Conservation (phyloP, 2,888 invertebrate genomes). For the Deilephila porcellus region DNA sequence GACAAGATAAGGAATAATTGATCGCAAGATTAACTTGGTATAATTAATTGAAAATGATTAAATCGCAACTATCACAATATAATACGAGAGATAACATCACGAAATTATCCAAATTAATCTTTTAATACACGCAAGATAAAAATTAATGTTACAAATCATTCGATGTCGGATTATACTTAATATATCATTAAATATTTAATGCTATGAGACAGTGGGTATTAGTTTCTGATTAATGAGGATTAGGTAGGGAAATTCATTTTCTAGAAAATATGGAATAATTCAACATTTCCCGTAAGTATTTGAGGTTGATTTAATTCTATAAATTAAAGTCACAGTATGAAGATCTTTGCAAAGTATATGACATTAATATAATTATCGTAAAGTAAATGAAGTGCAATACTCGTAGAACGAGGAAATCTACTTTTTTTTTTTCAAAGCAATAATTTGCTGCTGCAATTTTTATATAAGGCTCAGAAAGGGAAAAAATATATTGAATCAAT, state of each 20-base stretch:
- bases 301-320: too few species aligned
- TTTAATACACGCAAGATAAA: constrained; percentile 16
- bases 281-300: too few species aligned
- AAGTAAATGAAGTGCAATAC: too few species aligned
- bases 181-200: background rate
- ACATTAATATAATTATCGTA: too few species aligned
- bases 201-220: background rate
- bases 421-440: too few species aligned
- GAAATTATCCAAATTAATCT: constrained; percentile 17
- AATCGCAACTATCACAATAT: constrained; percentile 1
- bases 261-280: background rate
- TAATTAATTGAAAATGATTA: background rate
- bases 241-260: background rate
- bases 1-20: background rate
- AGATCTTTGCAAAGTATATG: too few species aligned
- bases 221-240: background rate
- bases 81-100: constrained; percentile 7
- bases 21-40: background rate
- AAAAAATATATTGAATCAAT: too few species aligned
- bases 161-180: constrained; percentile 10
- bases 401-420: too few species aligned
- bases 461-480: too few species aligned
- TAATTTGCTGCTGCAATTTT: too few species aligned
- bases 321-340: too few species aligned
- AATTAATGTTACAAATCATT: constrained; percentile 33